Percentiles rank a stretch among this genome's conserved stretches.
Conservation (phyloP, 2,888 invertebrate species). For the Miltochrista miniata region DNA sequence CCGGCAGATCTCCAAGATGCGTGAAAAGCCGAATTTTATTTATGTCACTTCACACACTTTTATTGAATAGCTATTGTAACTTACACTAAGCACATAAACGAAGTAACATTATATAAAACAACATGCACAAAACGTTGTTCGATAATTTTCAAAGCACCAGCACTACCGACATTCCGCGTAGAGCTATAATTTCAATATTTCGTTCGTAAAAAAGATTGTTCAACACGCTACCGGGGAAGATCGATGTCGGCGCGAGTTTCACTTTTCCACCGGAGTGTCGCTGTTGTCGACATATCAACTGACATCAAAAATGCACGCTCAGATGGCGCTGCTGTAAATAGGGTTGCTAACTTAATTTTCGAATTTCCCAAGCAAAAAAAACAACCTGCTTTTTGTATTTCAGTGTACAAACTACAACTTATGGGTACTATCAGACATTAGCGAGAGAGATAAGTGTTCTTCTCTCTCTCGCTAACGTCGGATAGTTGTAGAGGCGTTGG, state of each 20-base stretch:
- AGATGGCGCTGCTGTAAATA: conserved; percentile 54
- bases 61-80: conserved; percentile 58
- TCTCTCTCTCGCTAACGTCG: too few species aligned
- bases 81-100: conserved; percentile 77
- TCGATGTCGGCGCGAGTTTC: conserved; percentile 76
- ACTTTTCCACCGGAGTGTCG: conserved; percentile 58
- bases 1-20: conserved; percentile 66
- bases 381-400: too few species aligned
- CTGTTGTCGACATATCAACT: conserved; percentile 40
- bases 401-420: too few species aligned
- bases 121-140: conserved; percentile 67
- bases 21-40: conserved; percentile 51
- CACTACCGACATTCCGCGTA: conserved; percentile 75
- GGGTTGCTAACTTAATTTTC: conserved; percentile 42
- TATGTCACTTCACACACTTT: conserved; percentile 65
- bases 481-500: too few species aligned
- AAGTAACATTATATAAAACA: conserved; percentile 69
- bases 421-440: too few species aligned
- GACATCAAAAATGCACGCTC: conserved; percentile 31
- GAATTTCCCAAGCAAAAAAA: conserved; percentile 1
- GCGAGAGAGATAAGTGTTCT: too few species aligned
- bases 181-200: conserved; percentile 68
- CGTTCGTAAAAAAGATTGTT: conserved; percentile 66
- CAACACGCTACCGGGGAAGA: conserved; percentile 70
- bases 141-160: conserved; percentile 71